These are phyloP conservation scores for Canis aureus DNA, from an alignment of 2,113 vertebrate species.

Conservation along the genomic window DNA sequence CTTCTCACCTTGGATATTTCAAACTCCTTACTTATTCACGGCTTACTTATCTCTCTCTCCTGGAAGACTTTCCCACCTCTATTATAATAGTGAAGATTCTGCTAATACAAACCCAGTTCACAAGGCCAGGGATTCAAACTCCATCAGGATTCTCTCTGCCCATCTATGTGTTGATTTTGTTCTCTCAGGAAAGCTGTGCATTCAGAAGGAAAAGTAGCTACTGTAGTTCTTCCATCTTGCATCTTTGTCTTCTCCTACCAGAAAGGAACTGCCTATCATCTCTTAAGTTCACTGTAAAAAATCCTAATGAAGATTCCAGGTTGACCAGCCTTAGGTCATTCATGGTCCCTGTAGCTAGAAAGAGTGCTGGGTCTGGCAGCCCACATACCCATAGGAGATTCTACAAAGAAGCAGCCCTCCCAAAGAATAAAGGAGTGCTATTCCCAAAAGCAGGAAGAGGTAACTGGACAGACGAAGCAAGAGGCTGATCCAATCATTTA, in stretches of 20 bases:
- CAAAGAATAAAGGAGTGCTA: background rate
- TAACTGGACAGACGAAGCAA: background rate
- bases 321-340: background rate
- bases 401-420: background rate
- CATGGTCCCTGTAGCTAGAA: background rate
- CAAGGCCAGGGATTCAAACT: background rate
- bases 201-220: background rate
- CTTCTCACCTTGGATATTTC: background rate
- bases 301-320: background rate
- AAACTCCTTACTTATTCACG: background rate
- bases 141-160: background rate
- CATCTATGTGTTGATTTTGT: background rate
- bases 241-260: background rate
- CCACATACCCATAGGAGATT: background rate
- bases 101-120: background rate
- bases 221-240: background rate
- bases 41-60: background rate
- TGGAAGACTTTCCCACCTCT: background rate
- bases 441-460: background rate
- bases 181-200: background rate
- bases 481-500: background rate
- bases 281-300: conserved; percentile 24
- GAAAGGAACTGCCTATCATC: background rate
- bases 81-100: background rate
- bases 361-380: background rate